A percentile compares a stretch with the other conserved stretches of the same genome.
Conservation (phyloP, 1,140 invertebrate species). For the Euura saliciscinereae region DNA sequence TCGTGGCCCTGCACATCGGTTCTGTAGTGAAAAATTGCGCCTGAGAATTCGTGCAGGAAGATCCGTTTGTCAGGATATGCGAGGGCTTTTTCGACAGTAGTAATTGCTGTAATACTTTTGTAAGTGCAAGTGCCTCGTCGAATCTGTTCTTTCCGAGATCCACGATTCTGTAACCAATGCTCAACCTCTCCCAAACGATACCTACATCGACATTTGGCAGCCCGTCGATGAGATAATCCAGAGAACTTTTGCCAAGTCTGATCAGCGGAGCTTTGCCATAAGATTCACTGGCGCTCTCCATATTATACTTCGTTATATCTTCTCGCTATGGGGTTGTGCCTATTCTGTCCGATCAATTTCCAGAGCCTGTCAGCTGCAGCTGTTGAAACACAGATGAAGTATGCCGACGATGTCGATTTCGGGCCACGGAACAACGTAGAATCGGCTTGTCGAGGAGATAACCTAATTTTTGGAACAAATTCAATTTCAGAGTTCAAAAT, state of each 20-base stretch:
- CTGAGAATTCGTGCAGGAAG: not conserved
- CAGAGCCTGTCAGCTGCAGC: too few relatives aligned
- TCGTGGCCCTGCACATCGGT: slow-evolving; percentile 17
- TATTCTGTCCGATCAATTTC: too few relatives aligned
- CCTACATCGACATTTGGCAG: slow-evolving; percentile 14
- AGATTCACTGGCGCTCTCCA: not conserved
- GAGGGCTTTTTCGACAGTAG: not conserved
- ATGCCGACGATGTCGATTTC: too few relatives aligned
- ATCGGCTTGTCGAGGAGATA: too few relatives aligned
- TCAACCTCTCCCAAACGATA: slow-evolving; percentile 28
- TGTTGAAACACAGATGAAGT: too few relatives aligned
- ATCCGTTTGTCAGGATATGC: not conserved
- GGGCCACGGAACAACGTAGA: too few relatives aligned
- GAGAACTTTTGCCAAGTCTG: not conserved
- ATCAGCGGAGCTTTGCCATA: not conserved
- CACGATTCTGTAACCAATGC: slow-evolving; percentile 29
- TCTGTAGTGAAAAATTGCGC: slow-evolving; percentile 20
- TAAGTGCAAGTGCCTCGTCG: slow-evolving; percentile 21
- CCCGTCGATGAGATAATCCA: not conserved
- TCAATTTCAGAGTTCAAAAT: too few relatives aligned
- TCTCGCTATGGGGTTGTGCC: not conserved
- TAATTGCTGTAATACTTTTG: slow-evolving; percentile 26
- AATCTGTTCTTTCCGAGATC: slow-evolving; percentile 24
- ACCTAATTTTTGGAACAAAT: too few relatives aligned
- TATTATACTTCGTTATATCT: not conserved